phyloP scores from a whole-genome alignment of 2,888 invertebrate genomes.

The Hirudinaria manillensis region DNA sequence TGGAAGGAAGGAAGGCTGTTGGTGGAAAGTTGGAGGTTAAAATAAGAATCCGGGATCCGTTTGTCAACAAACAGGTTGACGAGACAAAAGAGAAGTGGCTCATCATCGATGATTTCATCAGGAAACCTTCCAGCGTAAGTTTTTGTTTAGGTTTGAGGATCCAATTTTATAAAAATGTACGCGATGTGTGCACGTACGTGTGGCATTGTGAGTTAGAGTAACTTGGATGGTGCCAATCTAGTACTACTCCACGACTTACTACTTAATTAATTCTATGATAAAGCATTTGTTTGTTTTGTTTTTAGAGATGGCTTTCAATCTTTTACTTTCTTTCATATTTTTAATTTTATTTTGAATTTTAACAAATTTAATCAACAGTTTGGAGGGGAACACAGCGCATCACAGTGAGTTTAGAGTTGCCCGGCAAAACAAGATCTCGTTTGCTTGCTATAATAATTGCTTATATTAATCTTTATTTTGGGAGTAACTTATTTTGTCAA shows the following conservation, averaged over 20 bases:
- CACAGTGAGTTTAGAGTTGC: slow-evolving; percentile 12
- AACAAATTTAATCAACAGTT: not conserved
- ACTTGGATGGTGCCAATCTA: too few species aligned
- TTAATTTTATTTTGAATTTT: too few species aligned
- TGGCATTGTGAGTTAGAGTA: too few species aligned
- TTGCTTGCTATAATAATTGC: too few species aligned
- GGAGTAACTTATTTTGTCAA: too few species aligned
- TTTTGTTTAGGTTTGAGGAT: not conserved
- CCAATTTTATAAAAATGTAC: not conserved
- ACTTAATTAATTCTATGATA: too few species aligned
- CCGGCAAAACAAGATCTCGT: too few species aligned
- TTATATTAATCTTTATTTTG: too few species aligned
- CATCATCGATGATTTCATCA: slow-evolving; percentile 61
- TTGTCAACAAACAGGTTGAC: slow-evolving; percentile 80
- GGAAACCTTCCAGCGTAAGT: slow-evolving; percentile 20
- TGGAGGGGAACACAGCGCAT: slow-evolving; percentile 14
- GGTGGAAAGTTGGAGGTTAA: slow-evolving; percentile 87
- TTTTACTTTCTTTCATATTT: too few species aligned
- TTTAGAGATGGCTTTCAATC: too few species aligned
- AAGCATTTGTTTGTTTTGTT: too few species aligned
- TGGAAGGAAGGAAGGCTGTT: slow-evolving; percentile 79
- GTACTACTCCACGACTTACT: too few species aligned
- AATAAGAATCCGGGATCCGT: slow-evolving; percentile 76
- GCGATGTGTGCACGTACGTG: not conserved
- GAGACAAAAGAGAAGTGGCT: slow-evolving; percentile 87